Conservation (phyloP, 2,113 vertebrate species). For the Octodon degus region DNA sequence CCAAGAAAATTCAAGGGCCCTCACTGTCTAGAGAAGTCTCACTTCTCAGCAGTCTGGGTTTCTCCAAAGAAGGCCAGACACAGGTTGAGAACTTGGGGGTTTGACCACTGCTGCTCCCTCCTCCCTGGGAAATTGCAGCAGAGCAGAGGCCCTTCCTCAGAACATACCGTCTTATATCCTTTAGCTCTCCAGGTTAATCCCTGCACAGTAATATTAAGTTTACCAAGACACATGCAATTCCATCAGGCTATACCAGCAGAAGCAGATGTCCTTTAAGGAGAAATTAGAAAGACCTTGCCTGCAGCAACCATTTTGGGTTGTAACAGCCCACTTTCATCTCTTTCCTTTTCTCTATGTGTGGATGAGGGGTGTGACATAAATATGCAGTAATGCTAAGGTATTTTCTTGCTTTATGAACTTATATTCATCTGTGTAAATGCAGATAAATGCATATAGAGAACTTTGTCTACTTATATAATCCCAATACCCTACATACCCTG, state of each 20-base stretch:
- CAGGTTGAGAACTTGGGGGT: background rate
- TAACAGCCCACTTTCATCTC: background rate
- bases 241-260: background rate
- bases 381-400: background rate
- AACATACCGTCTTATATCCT: background rate
- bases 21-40: background rate
- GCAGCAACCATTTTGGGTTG: background rate
- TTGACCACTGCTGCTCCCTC: background rate
- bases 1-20: background rate
- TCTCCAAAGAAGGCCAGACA: background rate
- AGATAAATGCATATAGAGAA: background rate
- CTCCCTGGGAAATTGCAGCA: background rate
- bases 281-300: constrained; percentile 30
- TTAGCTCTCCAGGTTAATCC: background rate
- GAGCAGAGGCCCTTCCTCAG: background rate
- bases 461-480: background rate
- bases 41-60: background rate
- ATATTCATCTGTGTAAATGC: background rate
- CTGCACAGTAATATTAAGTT: background rate
- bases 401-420: background rate
- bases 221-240: background rate
- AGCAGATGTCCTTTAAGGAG: background rate
- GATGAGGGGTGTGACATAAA: background rate
- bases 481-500: background rate
- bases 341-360: background rate